Evolutionary conservation across 1,140 invertebrate genomes (phyloP).

Genomic region (Listronotus bonariensis): DNA sequence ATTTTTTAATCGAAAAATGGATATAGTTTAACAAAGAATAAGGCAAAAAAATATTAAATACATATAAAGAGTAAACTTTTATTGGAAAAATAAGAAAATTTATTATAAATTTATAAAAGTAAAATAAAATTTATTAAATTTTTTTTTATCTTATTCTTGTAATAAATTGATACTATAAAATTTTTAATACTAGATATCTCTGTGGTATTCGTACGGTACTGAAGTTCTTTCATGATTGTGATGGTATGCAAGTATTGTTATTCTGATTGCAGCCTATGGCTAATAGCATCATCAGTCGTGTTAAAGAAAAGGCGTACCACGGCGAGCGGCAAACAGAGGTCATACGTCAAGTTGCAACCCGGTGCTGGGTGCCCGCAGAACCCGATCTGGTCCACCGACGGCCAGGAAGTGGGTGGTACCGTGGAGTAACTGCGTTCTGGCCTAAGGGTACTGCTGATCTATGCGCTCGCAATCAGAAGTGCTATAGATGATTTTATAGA

Average conservation of each 20-base stretch:
- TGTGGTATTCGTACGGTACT: slow-evolving; percentile 6
- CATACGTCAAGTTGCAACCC: slow-evolving; percentile 31
- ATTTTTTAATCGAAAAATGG: too few relatives aligned
- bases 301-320: slow-evolving; percentile 34
- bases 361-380: slow-evolving; percentile 27
- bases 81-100: too few relatives aligned
- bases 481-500: slow-evolving; percentile 10
- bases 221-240: neutral
- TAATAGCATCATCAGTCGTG: slow-evolving; percentile 33
- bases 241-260: slow-evolving; percentile 26
- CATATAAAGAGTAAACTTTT: too few relatives aligned
- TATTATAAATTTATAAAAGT: too few relatives aligned
- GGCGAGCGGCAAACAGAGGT: slow-evolving; percentile 29
- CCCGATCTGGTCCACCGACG: slow-evolving; percentile 33
- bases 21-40: too few relatives aligned
- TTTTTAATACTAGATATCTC: too few relatives aligned
- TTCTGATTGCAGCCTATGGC: slow-evolving; percentile 27
- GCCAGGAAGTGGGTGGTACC: slow-evolving; percentile 45
- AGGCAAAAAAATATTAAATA: too few relatives aligned
- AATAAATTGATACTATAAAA: too few relatives aligned
- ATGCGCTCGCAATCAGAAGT: slow-evolving; percentile 18
- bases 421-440: slow-evolving; percentile 38
- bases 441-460: slow-evolving; percentile 37
- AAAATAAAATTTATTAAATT: too few relatives aligned
- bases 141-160: too few relatives aligned